Evolutionary conservation across 2,113 vertebrate species (phyloP).

Genomic region (Alethe diademata): DNA sequence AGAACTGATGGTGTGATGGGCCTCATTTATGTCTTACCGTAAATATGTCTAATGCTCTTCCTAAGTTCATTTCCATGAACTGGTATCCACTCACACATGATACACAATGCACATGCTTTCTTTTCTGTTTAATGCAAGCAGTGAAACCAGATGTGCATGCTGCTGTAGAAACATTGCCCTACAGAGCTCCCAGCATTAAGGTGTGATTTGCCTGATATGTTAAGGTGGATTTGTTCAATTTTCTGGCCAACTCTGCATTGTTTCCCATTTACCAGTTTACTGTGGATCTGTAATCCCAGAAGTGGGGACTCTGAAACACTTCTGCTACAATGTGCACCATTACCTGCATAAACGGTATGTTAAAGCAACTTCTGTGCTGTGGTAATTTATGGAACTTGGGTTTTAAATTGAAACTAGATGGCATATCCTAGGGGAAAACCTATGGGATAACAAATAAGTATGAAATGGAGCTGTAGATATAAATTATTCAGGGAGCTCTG

Average conservation of each 20-base stretch:
- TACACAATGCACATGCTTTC: not conserved
- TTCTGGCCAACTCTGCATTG: not conserved
- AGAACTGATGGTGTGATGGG: not conserved
- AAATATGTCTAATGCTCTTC: not conserved
- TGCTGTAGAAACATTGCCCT: not conserved
- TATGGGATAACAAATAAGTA: slow-evolving; percentile 45
- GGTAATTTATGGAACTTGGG: slow-evolving; percentile 20
- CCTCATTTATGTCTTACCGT: not conserved
- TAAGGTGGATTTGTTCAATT: slow-evolving; percentile 28
- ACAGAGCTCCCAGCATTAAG: not conserved
- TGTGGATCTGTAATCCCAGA: not conserved
- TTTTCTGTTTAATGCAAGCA: not conserved
- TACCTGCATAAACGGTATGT: slow-evolving; percentile 2
- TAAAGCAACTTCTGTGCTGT: slow-evolving; percentile 26
- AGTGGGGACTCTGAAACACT: slow-evolving; percentile 15
- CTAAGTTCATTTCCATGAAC: not conserved
- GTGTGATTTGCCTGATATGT: not conserved
- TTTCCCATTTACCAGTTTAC: not conserved
- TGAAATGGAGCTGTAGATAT: not conserved
- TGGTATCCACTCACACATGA: not conserved
- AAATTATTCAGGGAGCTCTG: slow-evolving; percentile 38
- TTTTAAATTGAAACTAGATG: slow-evolving; percentile 53
- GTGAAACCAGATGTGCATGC: not conserved
- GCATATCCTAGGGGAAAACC: slow-evolving; percentile 4
- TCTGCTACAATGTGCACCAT: not conserved